Evolutionary conservation across 2,797 vertebrate genomes (phyloP).

Genomic region (Threskiornis aethiopicus): DNA sequence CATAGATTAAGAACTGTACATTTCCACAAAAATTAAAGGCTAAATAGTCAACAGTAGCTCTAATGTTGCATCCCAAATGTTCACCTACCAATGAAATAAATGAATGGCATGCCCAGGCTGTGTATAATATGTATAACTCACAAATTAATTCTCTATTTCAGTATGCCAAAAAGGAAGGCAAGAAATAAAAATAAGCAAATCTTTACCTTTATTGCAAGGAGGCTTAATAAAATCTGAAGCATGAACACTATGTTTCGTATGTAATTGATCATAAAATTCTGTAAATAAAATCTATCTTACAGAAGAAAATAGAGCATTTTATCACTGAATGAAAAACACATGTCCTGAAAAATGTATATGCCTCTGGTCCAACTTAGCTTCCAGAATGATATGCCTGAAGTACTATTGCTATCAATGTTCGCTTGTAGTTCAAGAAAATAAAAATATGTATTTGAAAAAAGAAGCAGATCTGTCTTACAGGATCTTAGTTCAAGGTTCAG

Average conservation of each 20-base stretch:
- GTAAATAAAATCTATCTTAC: background rate
- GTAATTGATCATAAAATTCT: background rate
- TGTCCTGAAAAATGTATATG: background rate
- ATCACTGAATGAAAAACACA: background rate
- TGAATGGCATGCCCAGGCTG: background rate
- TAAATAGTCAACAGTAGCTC: background rate
- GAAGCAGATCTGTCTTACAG: background rate
- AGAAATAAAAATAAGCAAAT: background rate
- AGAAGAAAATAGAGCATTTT: background rate
- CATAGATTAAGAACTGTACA: background rate
- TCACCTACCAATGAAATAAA: background rate
- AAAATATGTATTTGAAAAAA: conserved; percentile 19
- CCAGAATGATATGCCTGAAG: conserved; percentile 9
- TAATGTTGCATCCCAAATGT: background rate
- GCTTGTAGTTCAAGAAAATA: conserved; percentile 42
- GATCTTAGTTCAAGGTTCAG: background rate
- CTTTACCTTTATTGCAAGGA: background rate
- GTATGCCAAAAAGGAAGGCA: background rate
- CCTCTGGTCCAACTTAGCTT: background rate
- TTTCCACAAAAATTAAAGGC: background rate
- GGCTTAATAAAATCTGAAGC: background rate
- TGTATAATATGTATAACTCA: background rate
- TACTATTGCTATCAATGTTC: background rate
- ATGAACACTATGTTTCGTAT: background rate
- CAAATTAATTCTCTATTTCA: background rate